Conservation (phyloP, 2,113 vertebrate species). For the Terrapene triunguis region DNA sequence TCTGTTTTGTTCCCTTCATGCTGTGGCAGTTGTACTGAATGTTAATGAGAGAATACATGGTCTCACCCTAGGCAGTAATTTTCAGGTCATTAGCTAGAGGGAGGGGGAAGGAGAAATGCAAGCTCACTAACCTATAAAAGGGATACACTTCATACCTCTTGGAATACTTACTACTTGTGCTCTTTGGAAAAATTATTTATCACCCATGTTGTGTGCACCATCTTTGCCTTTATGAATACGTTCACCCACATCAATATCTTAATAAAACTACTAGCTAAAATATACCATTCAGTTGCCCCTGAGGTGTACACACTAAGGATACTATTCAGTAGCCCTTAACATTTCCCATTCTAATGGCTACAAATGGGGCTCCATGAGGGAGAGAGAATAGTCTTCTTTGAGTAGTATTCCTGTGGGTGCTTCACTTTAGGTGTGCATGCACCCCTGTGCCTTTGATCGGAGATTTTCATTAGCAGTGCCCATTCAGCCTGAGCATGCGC, state of each 20-base stretch:
- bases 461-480: not conserved
- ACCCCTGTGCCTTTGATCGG: not conserved
- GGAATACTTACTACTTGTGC: not conserved
- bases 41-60: not conserved
- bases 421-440: not conserved
- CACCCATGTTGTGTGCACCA: not conserved
- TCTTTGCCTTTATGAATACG: not conserved
- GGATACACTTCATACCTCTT: not conserved
- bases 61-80: slow-evolving; percentile 27
- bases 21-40: not conserved
- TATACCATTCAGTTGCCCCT: not conserved
- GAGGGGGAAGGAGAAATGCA: not conserved
- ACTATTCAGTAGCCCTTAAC: not conserved
- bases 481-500: not conserved
- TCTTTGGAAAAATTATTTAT: not conserved
- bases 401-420: not conserved
- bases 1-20: not conserved
- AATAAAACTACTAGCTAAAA: not conserved
- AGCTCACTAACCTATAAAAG: not conserved
- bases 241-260: not conserved
- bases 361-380: not conserved
- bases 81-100: slow-evolving; percentile 47
- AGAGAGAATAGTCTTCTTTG: not conserved
- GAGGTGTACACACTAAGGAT: not conserved
- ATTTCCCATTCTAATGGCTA: not conserved